phyloP scores from a whole-genome alignment of 2,888 invertebrate species.

The Platycheirus rosarum region DNA sequence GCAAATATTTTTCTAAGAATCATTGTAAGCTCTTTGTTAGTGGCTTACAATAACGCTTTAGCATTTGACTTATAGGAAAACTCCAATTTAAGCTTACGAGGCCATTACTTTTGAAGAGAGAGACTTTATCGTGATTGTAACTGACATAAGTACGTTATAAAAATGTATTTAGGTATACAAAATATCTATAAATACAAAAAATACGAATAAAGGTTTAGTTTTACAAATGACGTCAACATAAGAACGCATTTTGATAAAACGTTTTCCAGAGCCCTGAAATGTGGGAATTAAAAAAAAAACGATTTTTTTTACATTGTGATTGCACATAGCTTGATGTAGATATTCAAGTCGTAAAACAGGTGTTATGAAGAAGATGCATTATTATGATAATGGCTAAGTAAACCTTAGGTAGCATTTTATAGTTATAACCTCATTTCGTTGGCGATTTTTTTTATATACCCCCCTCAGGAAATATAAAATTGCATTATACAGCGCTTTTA shows the following conservation, averaged over 20 bases:
- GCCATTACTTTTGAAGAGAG: not conserved
- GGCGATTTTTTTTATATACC: not conserved
- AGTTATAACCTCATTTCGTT: not conserved
- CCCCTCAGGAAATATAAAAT: conserved; percentile 3
- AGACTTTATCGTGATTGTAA: too few species aligned
- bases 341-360: not conserved
- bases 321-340: too few species aligned
- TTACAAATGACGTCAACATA: too few species aligned
- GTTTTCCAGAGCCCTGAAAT: too few species aligned
- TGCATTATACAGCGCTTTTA: not conserved
- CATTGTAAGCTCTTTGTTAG: not conserved
- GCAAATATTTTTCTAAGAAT: too few species aligned
- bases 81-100: not conserved
- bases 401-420: not conserved
- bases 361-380: not conserved
- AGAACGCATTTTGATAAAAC: too few species aligned
- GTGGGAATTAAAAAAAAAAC: too few species aligned
- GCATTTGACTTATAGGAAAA: not conserved
- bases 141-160: too few species aligned
- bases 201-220: too few species aligned
- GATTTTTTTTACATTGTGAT: too few species aligned
- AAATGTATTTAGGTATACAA: too few species aligned
- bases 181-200: too few species aligned
- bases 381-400: not conserved
- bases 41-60: not conserved